Evolutionary conservation across 64 coral and sea anemone species (phyloP), one percentile per base, ranked within the genome.

Genomic region (Cladopsammia gracilis): DNA sequence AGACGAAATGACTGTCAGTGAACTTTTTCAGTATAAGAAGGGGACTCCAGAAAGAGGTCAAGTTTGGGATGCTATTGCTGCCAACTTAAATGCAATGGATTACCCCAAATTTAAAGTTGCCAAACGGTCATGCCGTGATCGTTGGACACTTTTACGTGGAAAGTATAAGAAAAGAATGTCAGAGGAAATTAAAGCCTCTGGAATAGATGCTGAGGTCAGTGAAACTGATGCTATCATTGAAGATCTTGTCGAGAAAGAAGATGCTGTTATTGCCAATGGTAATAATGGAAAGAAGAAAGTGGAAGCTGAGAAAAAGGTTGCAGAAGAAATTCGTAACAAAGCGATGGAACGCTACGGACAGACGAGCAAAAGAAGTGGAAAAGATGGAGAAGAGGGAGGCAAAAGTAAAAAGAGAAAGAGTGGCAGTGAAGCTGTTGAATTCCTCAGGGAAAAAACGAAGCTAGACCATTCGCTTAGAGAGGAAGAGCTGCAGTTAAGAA

Each of bases 141-240:
- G 62, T 4, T 91, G 69, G 14, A 82, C 68, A 64, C 65, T 70
- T 75, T 51, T 86, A 64, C 67, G 51, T 65, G 51, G 60, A 53
- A 86, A 69, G 82, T 43, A 86, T 62, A 62, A 82, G 53, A 77
- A 19, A 77, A 24, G 48, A 18, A 77, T 54, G 43, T 75, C 72
- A 75, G 72, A 75, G 48, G 90, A 92, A 48, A 73, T 48, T 54
- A 44, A 57, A 75, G 50, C 72, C 6, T 86, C 80, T 43, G 90
- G 81, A 67, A 58, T 86, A 23, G 90, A 92, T 45, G 90, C 90
- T 84, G 69, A 85, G 19, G 15, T 85, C 57, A 46, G 24, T 66
- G 78, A 92, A 61, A 14, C 62, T 19, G 90, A 92, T 54, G 64
- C 18, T 9, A 82, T 70, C 42, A 34, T 90, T 19, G 71, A 92